Evolutionary conservation across 2,888 invertebrate genomes (phyloP).

Genomic region (Desoria tigrina): DNA sequence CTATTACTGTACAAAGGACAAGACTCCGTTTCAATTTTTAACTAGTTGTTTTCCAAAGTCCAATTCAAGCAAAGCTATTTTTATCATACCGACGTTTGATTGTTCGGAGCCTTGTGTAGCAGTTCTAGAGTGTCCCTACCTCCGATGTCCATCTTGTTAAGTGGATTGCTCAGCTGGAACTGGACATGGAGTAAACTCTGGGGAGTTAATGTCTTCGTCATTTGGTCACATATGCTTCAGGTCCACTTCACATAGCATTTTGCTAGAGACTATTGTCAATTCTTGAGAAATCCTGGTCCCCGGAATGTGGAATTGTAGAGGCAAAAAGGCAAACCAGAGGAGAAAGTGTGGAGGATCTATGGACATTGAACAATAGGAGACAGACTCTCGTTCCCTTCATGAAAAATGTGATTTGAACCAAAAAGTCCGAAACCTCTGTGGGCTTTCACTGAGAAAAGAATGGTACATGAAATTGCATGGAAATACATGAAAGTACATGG

Average conservation of each 20-base stretch:
- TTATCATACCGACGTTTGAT: neutral
- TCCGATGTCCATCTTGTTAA: too few relatives aligned
- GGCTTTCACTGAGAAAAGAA: neutral
- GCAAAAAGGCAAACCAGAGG: neutral
- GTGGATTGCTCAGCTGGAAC: constrained; percentile 22
- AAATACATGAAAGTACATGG: constrained; percentile 5
- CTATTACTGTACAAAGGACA: neutral
- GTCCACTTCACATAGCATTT: neutral
- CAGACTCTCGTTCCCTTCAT: neutral
- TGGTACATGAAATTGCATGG: neutral
- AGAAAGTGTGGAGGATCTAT: neutral
- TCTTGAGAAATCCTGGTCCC: neutral
- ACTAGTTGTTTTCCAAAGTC: constrained; percentile 1
- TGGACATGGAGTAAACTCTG: constrained; percentile 18
- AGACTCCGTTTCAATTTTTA: constrained; percentile 4
- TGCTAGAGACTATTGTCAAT: neutral
- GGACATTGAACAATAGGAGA: neutral
- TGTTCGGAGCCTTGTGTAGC: neutral
- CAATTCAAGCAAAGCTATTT: too few relatives aligned
- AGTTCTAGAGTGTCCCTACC: neutral
- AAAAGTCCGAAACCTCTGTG: neutral
- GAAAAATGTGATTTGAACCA: constrained; percentile 24
- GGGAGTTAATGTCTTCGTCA: constrained; percentile 23
- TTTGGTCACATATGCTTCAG: constrained; percentile 28
- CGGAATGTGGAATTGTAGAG: neutral